Conservation (phyloP, 2,888 invertebrate species). For the Oasisia sp. region DNA sequence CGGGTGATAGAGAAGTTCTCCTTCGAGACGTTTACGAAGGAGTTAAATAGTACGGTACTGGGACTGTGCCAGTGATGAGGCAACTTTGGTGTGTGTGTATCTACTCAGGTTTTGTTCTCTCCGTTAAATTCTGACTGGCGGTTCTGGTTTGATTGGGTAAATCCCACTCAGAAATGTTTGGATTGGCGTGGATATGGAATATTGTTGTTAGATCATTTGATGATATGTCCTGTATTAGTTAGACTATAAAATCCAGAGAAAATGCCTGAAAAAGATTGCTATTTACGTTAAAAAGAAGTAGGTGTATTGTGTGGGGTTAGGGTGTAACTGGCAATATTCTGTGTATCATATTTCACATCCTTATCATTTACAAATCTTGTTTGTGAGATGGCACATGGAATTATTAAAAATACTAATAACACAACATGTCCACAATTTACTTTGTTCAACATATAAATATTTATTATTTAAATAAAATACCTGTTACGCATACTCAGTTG, state of each 20-base stretch:
- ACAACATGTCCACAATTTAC: background rate
- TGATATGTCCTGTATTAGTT: background rate
- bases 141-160: background rate
- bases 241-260: background rate
- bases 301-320: background rate
- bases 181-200: background rate
- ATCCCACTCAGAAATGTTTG: background rate
- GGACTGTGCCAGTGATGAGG: background rate
- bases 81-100: background rate
- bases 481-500: background rate
- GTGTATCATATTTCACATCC: background rate
- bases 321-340: background rate
- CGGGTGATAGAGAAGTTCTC: constrained; percentile 85
- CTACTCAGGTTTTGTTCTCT: background rate
- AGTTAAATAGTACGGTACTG: background rate
- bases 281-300: background rate
- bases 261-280: background rate
- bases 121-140: background rate
- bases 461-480: background rate
- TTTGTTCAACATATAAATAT: background rate
- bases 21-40: constrained; percentile 78
- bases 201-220: background rate
- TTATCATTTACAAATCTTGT: background rate
- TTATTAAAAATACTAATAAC: background rate
- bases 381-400: background rate